Base-by-base conservation (phyloP, 2,888 invertebrate species). In the Spialia ferax region DNA sequence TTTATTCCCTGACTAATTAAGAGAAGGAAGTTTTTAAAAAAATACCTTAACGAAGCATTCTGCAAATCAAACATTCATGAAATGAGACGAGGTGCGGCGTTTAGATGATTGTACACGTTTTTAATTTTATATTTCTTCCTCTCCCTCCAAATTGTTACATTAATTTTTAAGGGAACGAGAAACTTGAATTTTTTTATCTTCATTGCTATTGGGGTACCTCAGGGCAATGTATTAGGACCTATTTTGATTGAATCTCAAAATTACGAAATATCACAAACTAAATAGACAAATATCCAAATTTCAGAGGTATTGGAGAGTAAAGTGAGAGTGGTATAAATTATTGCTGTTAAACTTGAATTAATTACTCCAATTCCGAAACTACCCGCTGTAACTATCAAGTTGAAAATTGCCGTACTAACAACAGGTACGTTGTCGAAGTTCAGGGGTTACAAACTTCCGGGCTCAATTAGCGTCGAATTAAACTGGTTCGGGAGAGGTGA, bases 1-100 rank as follows among this genome's bases (percentile, higher is more conserved):
- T 90, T 93, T 92, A 91, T 91, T 88, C 91, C 88, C 86, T 81
- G 87, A 88, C 91, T 91, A 93, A 93, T 93, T 93, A 93, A 90
- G 89, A 88, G 84, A 82, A 87, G 87, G 86, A 88, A 86, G 86
- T 86, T 88, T 89, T 80, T 77, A 85, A 88, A 89, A n/a, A 88
- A 91, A 84, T 79, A 82, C 80, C 84, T 82, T 80, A 82, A 80
- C 77, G 77, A 78, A 77, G 83, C 86, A 75, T 86, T 87, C 81
- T 78, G 80, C 76, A 83, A 85, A 91, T 93, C 88, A 90, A 93
- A 88, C 85, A 91, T 92, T 91, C 85, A 93, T 89, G 84, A 87
- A 35, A 69, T 80, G 78, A 79, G 77, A 75, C 79, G 82, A 81
- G 79, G 77, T 26, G 23, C 48, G 77, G 81, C 76, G 79, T 82